These are phyloP conservation scores for Mustelus asterias DNA, from an alignment of 2,113 vertebrate species.

Conservation along the genomic window DNA sequence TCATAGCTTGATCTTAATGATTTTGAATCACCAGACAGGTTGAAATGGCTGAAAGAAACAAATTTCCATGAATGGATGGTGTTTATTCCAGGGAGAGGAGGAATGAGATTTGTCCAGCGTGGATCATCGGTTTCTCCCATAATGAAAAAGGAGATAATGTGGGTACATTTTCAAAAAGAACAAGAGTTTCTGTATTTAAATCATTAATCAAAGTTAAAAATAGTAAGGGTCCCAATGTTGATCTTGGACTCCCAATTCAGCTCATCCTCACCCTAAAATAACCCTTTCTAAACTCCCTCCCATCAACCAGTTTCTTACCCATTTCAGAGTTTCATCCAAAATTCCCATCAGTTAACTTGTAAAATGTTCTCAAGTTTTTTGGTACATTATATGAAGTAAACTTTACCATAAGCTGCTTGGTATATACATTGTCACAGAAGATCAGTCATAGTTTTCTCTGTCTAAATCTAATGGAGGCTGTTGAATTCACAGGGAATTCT, in stretches of 20 bases:
- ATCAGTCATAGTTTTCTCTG: background rate
- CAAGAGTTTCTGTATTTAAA: background rate
- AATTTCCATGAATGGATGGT: background rate
- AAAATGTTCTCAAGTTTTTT: background rate
- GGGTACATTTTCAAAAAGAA: background rate
- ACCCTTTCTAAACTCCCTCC: background rate
- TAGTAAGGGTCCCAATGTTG: background rate
- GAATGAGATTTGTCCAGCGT: background rate
- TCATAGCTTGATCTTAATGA: background rate
- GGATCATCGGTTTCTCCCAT: background rate
- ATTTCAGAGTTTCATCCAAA: background rate
- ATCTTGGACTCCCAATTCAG: background rate
- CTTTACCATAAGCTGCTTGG: background rate
- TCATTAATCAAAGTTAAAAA: background rate
- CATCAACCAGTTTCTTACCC: background rate
- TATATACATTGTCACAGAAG: background rate
- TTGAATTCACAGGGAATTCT: background rate
- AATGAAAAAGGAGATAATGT: background rate
- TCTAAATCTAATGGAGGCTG: background rate
- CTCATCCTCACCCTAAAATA: background rate
- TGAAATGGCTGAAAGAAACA: background rate
- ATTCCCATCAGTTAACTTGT: background rate
- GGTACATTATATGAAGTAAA: background rate
- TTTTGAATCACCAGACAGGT: background rate
- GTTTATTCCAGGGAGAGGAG: conserved; percentile 13